Evolutionary conservation across 2,113 vertebrate genomes (phyloP), one percentile per base, ranked within the genome.

Genomic region (Dipodomys spectabilis): DNA sequence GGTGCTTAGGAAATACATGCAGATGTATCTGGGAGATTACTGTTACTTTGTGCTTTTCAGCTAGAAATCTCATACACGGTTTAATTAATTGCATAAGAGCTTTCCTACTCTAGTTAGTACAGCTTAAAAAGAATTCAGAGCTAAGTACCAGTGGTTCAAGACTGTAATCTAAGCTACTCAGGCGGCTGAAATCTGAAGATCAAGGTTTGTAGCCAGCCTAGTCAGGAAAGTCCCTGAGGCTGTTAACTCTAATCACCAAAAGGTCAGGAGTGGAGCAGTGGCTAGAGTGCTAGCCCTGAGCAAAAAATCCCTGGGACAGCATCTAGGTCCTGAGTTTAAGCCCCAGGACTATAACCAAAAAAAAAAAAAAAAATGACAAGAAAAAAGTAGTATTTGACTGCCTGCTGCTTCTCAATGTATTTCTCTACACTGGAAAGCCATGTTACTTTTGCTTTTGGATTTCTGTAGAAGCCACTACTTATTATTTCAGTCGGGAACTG

Each of bases 1-100:
- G 93, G 98, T 98, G 96, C 92, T 95, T 95, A 97, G 97, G 97
- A 97, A 97, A 87, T 77, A 73, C 81, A 60, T 30, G 79, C 72
- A 74, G 7, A 67, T 49, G n/a, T 57, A 72, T 68, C 35, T 79
- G 25, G 72, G 53, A 82, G 71, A 30, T 92, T 91, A 19, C 44
- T 85, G 0, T 83, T 39, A 93, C 67, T 88, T 92, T 32, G 0
- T 44, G 30, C 28, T 88, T 91, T 93, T 78, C 68, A 90, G 69
- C 27, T 89, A 67, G 68, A 90, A 92, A 68, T 87, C 82, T 25
- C 53, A 57, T 60, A 10, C n/a, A 4, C 49, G 7, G 62, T 92
- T 88, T 88, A 90, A 86, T 10, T 73, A 78, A 86, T 10, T 73
- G 73, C 73, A 27, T 64, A 23, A 86, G 53, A 44, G 45, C 60